Evolutionary conservation across 2,797 vertebrate species (phyloP), one percentile per base, ranked within the genome.

Genomic region (Molothrus ater): DNA sequence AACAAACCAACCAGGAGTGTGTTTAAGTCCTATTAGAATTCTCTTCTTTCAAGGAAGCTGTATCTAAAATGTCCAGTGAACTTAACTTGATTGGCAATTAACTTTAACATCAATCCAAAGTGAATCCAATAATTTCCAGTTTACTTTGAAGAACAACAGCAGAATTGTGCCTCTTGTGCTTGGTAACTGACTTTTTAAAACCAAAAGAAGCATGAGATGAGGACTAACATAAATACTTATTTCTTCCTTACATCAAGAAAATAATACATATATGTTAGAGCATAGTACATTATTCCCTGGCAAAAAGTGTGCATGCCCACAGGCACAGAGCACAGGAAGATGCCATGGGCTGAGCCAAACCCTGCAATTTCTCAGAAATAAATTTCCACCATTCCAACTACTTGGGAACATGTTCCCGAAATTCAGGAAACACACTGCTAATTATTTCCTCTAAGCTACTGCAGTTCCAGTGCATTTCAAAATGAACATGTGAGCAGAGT

Each of bases 391-490:
- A 0, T 64, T 93, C 47, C 82, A 83, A 31, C 40, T 63, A 38
- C 51, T 78, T 0, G 0, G 53, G 36, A 26, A 71, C 34, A 28
- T 36, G 14, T 74, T 86, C 47, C 86, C 2, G 0, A 94, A 82
- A 95, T 66, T 91, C 82, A 92, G 95, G 92, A 95, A 96, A 79
- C 73, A 73, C 51, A 56, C 66, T 76, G 87, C 60, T 93, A 70
- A 86, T 61, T 29, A 93, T 76, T 96, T 93, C 91, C 94, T 91
- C 48, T 60, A 66, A 87, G 54, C 47, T 75, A 63, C 48, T 73
- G 36, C 38, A 84, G 17, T 65, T 90, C 59, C 80, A 91, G 32
- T 19, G 40, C 32, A 78, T 34, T 90, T 75, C n/a, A 81, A 92
- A 90, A 73, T 29, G 8, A 84, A 48, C 13, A 21, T 20, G 65